Evolutionary conservation across 2,113 vertebrate genomes (phyloP), one percentile per base, ranked within the genome.

Genomic region (Tragelaphus strepsiceros): DNA sequence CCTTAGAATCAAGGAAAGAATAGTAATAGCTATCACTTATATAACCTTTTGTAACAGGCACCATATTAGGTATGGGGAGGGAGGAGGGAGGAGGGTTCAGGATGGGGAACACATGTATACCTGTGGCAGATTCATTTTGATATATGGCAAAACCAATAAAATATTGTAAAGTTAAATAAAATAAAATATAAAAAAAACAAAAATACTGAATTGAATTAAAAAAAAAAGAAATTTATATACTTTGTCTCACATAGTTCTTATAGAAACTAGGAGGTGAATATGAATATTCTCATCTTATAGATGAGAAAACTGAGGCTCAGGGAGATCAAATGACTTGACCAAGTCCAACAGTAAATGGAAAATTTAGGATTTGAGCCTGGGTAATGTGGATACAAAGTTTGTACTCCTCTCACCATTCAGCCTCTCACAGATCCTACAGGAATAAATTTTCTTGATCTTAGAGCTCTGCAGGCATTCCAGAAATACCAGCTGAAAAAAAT

Each of bases 1-100:
- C 19, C 51, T 83, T 88, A 93, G 46, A 97, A 97, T 74, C 28
- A 94, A 96, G 49, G n/a, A 91, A 93, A 71, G 46, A 58, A 46
- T 5, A 84, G 13, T 94, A 88, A 94, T 90, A 77, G 21, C 17
- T 93, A 56, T 46, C 15, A 89, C 6, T 64, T 88, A 49, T 56
- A 2, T 77, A 88, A 96, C 16, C 80, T 9, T 90, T 4, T 90
- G 19, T 78, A 58, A 74, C 10, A 92, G 67, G 15, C 35, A 85
- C 7, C 12, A 87, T 74, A 43, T 21, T 87, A 43, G 43, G 43
- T 43, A 43, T 43, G 43, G 43, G 43, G 43, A 43, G 43, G 43
- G 43, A 43, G 43, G 43, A 43, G 43, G 43, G 43, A 43, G 5
- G 43, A 43, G 43, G 43, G 5, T 43, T 43, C 43, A 43, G 43